Conservation (phyloP, 1,140 invertebrate genomes). For the Drosophila pandora region DNA sequence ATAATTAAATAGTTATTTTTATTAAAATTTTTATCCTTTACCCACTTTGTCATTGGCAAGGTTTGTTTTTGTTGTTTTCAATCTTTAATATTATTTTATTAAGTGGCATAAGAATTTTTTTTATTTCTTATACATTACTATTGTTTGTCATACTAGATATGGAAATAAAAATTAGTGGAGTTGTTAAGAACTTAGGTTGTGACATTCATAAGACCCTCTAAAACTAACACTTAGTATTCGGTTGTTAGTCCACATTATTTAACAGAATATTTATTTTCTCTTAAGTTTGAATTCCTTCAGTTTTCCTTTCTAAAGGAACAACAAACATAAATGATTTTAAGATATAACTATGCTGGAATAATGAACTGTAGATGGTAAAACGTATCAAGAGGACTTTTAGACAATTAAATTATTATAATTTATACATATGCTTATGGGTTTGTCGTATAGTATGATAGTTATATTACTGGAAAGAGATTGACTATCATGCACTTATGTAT, state of each 20-base stretch:
- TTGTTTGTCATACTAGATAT: slow-evolving; percentile 12
- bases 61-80: slow-evolving; percentile 3
- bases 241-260: slow-evolving; percentile 13
- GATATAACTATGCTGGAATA: slow-evolving; percentile 44
- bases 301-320: slow-evolving; percentile 5
- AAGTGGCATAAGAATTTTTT: slow-evolving; percentile 36
- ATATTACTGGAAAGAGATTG: slow-evolving; percentile 33
- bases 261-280: slow-evolving; percentile 23
- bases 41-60: slow-evolving; percentile 29
- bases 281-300: slow-evolving; percentile 8
- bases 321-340: slow-evolving; percentile 19
- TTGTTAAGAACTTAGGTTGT: slow-evolving; percentile 10
- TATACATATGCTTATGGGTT: slow-evolving; percentile 25
- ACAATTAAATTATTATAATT: slow-evolving; percentile 44
- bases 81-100: slow-evolving; percentile 15
- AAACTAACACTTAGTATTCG: slow-evolving; percentile 16
- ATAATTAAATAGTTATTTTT: slow-evolving; percentile 72
- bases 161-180: slow-evolving; percentile 8
- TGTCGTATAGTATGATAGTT: slow-evolving; percentile 42
- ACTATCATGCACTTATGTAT: slow-evolving; percentile 60
- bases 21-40: slow-evolving; percentile 63
- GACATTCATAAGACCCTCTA: slow-evolving; percentile 14
- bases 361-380: slow-evolving; percentile 16
- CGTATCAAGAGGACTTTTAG: slow-evolving; percentile 16
- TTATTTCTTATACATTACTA: slow-evolving; percentile 2